These are phyloP conservation scores for Pammene aurita DNA, from an alignment of 2,888 invertebrate genomes.

Conservation along the genomic window DNA sequence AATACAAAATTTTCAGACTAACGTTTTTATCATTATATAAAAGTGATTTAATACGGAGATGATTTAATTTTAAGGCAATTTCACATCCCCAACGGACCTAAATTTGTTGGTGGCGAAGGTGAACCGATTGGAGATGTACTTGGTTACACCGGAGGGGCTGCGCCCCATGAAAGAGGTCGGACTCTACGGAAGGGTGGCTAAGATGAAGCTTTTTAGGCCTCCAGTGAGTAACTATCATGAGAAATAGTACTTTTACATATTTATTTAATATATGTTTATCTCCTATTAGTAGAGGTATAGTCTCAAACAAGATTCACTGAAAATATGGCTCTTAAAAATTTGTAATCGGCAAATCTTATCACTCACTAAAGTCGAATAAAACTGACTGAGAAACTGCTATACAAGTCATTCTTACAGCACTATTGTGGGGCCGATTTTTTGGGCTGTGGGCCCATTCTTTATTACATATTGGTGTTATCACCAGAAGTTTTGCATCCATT, in stretches of 20 bases:
- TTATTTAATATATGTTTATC: no score
- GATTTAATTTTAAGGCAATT: slow-evolving; percentile 88
- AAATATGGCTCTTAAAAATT: no score
- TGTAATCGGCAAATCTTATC: no score
- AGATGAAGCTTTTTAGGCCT: slow-evolving; percentile 96
- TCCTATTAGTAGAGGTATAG: no score
- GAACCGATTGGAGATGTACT: slow-evolving; percentile 95
- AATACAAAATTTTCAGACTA: background rate
- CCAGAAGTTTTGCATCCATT: no score
- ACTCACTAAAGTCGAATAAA: no score
- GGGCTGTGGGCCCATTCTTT: no score
- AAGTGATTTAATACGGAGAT: background rate
- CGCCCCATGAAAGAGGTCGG: slow-evolving; percentile 97
- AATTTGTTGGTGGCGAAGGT: slow-evolving; percentile 98
- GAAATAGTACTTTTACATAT: slow-evolving; percentile 8
- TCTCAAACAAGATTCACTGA: no score
- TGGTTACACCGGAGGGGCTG: slow-evolving; percentile 98
- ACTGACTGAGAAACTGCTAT: no score
- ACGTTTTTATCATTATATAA: background rate
- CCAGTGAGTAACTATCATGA: slow-evolving; percentile 83
- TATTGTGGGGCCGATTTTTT: no score
- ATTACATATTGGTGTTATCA: no score
- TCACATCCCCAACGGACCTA: slow-evolving; percentile 96
- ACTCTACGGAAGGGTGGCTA: slow-evolving; percentile 96
- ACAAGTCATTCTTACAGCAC: no score